Evolutionary conservation across 1,140 invertebrate genomes (phyloP), one percentile per base, ranked within the genome.

Genomic region (Magallana ariakensis): DNA sequence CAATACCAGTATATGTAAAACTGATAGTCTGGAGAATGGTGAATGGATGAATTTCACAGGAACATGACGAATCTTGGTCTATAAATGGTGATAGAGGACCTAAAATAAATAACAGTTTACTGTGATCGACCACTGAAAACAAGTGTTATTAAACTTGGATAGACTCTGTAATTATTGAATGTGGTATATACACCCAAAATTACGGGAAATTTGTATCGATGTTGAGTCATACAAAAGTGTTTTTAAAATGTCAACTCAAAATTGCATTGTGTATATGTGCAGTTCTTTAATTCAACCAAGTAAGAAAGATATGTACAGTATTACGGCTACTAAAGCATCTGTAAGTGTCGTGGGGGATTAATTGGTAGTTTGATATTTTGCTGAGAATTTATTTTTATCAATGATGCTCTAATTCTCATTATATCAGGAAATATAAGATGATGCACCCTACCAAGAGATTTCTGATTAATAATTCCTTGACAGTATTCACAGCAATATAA

Each of bases 41-140:
- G 58, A 75, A 33, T 75, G 15, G 66, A 19, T 62, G 58, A 19
- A 19, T 62, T 62, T 62, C 66, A 75, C 66, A 75, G 66, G 22
- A 75, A 26, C 66, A 75, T 75, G 66, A 70, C 62, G 15, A 26
- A 75, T 33, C 22, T 75, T 75, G 66, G 22, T 75, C 66, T 75
- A 75, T 75, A 19, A 75, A 75, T 26, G 22, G 22, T 46, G 66
- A 75, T 22, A 11, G 66, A 75, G 66, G 13, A 75, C 66, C 22
- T 26, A 75, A 62, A 75, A 75, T 75, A 75, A 75, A 26, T 75
- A 75, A 75, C 66, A 75, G 22, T 75, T 75, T 75, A 75, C 66
- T 75, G 66, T 75, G 66, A 75, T 75, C 6, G 33, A 26, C 66
- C 22, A 26, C 33, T 46, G 66, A 75, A 75, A 75, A 75, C 22